phyloP scores from a whole-genome alignment of 2,113 vertebrate species.

The Peromyscus californicus region DNA sequence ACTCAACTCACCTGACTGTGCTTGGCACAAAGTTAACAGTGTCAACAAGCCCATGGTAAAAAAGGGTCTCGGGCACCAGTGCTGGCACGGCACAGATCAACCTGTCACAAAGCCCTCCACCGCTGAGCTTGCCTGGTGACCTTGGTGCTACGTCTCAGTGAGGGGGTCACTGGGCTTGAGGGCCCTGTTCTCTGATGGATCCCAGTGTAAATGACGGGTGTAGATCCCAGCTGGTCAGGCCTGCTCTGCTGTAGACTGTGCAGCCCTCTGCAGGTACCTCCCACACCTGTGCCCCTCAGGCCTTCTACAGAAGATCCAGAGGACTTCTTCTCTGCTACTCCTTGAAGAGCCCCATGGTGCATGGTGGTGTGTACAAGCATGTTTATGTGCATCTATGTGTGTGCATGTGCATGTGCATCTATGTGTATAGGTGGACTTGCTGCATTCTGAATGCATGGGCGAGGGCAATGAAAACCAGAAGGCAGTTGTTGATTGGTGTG shows the following conservation, averaged over 20 bases:
- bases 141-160: neutral
- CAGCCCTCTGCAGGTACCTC: neutral
- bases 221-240: too few species aligned
- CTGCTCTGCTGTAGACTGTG: neutral
- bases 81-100: too few species aligned
- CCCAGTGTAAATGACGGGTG: accelerated
- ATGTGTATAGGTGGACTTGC: neutral
- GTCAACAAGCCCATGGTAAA: accelerated
- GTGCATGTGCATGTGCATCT: too few species aligned
- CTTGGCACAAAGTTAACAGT: neutral
- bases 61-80: accelerated
- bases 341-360: neutral
- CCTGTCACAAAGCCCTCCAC: neutral
- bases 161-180: neutral
- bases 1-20: neutral
- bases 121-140: neutral
- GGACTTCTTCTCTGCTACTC: accelerated
- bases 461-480: accelerated
- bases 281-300: neutral
- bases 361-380: neutral
- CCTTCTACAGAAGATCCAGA: too few species aligned
- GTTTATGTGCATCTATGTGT: neutral
- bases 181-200: neutral
- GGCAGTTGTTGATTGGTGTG: accelerated
- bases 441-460: accelerated